Evolutionary conservation across 2,888 invertebrate genomes (phyloP).

Genomic region (Cosmorhoe ocellata): DNA sequence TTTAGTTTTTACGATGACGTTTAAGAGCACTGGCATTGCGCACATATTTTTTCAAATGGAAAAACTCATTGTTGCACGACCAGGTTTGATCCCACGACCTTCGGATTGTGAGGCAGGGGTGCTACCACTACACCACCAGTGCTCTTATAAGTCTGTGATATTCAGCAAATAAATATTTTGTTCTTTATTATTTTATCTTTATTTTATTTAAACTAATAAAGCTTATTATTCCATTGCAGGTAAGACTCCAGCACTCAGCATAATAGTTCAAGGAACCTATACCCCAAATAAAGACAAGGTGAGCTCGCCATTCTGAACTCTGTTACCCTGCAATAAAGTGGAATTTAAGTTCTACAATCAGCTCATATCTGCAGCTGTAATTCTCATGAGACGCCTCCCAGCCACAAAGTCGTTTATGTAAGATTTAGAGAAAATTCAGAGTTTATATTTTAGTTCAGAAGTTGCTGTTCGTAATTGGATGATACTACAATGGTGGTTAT

Average conservation of each 20-base stretch:
- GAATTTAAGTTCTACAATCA: slow-evolving; percentile 12
- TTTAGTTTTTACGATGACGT: too few species aligned
- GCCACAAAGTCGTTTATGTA: slow-evolving; percentile 11
- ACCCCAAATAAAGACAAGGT: slow-evolving; percentile 6
- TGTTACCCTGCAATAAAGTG: slow-evolving; percentile 7
- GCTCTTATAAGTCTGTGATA: too few species aligned
- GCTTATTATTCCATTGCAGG: slow-evolving; percentile 12
- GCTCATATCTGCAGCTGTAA: slow-evolving; percentile 9
- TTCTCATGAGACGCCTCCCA: slow-evolving; percentile 8
- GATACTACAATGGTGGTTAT: too few species aligned
- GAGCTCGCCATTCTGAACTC: slow-evolving; percentile 11
- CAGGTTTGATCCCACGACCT: too few species aligned
- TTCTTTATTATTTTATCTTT: too few species aligned
- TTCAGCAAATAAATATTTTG: too few species aligned
- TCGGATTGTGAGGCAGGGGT: too few species aligned
- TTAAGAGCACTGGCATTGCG: too few species aligned
- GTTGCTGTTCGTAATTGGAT: slow-evolving; percentile 9
- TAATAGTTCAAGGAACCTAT: too few species aligned
- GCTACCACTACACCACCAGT: too few species aligned
- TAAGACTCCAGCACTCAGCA: slow-evolving; percentile 4
- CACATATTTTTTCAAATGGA: too few species aligned
- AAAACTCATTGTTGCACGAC: too few species aligned
- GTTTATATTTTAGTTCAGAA: slow-evolving; percentile 8
- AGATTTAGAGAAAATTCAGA: slow-evolving; percentile 8
- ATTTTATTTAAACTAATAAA: neutral